Base-by-base conservation (phyloP, 2,113 vertebrate genomes). In the Puntigrus tetrazona region DNA sequence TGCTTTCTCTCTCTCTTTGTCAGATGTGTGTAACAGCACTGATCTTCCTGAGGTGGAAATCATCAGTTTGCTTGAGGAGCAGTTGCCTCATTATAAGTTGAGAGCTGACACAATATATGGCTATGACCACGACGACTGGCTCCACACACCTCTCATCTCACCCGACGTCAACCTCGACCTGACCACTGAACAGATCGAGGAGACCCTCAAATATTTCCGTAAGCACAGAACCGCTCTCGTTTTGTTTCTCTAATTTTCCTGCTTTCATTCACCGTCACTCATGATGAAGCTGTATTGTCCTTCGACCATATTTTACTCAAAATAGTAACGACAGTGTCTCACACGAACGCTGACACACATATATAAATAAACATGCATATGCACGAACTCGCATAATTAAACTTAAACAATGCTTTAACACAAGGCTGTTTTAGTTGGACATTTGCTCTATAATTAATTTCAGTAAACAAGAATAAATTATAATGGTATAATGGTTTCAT, bases 31-130 rank as follows among this genome's bases (percentile, higher is more conserved):
- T 94, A 99, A 98, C 88, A 98, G 95, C 95, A 96, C 97, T 90
- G 95, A 99, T 88, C 96, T 99, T 92, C 98, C 98, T 31, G 98
- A 99, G 94, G 97, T 99, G 38, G 98, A 99, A 94, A 99, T 99
- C 93, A 98, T 99, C 92, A 99, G 98, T 90, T 93, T 99, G 31
- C 93, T 99, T 95, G 96, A 99, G 91, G 98, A 99, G 89, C 97
- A 99, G 92, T 94, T 99, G 89, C 98, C 98, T 65, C 96, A 97
- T 88, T 99, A 99, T 88, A 96, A 95, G 96, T 90, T 99, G 92
- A 97, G 98, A 95, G 98, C 98, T 0, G 97, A 99, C 85, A 97
- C 96, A 83, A 96, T 99, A 93, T 99, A 98, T 4, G 97, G 98
- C 86, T 99, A 99, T 92, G 97, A 98, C 83, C 96, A 98, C 91